Evolutionary conservation across 2,113 vertebrate species (phyloP).

Genomic region (Chamaea fasciata): DNA sequence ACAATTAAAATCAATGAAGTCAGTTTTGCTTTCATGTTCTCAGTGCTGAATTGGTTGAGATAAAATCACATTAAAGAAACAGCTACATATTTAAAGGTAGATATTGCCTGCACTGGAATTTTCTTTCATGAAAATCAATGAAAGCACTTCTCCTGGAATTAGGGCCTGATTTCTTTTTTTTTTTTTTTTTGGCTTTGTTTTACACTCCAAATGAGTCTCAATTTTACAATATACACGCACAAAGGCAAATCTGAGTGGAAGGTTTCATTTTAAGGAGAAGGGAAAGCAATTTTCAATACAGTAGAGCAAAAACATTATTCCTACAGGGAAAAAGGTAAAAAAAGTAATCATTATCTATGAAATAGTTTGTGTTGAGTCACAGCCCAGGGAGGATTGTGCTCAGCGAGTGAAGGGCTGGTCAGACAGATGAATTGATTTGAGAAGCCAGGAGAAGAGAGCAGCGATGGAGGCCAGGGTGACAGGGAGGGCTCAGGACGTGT

Average conservation of each 20-base stretch:
- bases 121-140: slow-evolving; percentile 46
- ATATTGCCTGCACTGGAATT: slow-evolving; percentile 32
- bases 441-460: background rate
- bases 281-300: slow-evolving; percentile 22
- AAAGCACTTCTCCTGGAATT: slow-evolving; percentile 41
- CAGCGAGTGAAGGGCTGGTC: rapidly evolving
- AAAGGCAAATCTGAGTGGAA: slow-evolving; percentile 26
- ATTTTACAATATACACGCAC: slow-evolving; percentile 8
- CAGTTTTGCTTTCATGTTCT: slow-evolving; percentile 45
- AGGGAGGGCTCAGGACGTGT: background rate
- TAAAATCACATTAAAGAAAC: slow-evolving; percentile 54
- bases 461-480: background rate
- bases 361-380: slow-evolving; percentile 26
- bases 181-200: background rate
- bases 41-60: background rate
- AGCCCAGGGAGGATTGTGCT: background rate
- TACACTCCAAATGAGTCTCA: slow-evolving; percentile 11
- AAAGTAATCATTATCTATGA: slow-evolving; percentile 21
- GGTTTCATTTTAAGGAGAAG: slow-evolving; percentile 31
- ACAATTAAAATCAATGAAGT: slow-evolving; percentile 58
- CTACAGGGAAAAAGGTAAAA: background rate
- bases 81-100: slow-evolving; percentile 33
- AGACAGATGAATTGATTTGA: background rate
- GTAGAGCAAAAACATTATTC: slow-evolving; percentile 22
- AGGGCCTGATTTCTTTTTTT: background rate